phyloP scores from a whole-genome alignment of 2,797 vertebrate species.

The Notolepis coatsorum region DNA sequence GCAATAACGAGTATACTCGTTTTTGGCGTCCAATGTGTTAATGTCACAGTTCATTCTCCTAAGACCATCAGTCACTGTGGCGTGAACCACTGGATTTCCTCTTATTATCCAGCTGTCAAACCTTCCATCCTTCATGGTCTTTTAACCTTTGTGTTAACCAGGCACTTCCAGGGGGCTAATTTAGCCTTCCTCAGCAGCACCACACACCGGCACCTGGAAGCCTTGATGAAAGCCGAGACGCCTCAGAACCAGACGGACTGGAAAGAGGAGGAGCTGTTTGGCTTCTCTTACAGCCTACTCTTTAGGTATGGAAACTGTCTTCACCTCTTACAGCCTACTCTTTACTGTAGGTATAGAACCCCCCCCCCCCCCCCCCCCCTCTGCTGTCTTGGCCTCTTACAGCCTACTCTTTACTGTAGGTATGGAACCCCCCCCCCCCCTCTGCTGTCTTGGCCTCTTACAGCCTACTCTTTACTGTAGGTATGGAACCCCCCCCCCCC shows the following conservation, averaged over 20 bases:
- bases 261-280: slow-evolving; percentile 83
- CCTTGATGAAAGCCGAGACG: slow-evolving; percentile 71
- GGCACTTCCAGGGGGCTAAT: slow-evolving; percentile 82
- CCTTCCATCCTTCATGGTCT: background rate
- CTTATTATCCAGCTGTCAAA: background rate
- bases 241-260: slow-evolving; percentile 72
- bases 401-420: too few species aligned
- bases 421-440: slow-evolving; percentile 50
- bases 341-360: too few species aligned
- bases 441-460: slow-evolving; percentile 20
- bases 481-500: slow-evolving; percentile 53
- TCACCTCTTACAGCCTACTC: slow-evolving; percentile 8
- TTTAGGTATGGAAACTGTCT: slow-evolving; percentile 79
- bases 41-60: background rate
- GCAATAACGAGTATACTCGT: too few species aligned
- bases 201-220: slow-evolving; percentile 78
- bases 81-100: background rate
- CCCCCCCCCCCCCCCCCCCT: background rate
- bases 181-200: slow-evolving; percentile 72
- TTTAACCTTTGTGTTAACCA: slow-evolving; percentile 50
- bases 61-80: background rate
- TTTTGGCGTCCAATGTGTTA: too few species aligned
- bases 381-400: slow-evolving; percentile 21
- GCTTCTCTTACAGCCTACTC: slow-evolving; percentile 82
- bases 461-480: too few species aligned